phyloP scores from a whole-genome alignment of 2,113 vertebrate genomes.

The Oceanodroma tethys region DNA sequence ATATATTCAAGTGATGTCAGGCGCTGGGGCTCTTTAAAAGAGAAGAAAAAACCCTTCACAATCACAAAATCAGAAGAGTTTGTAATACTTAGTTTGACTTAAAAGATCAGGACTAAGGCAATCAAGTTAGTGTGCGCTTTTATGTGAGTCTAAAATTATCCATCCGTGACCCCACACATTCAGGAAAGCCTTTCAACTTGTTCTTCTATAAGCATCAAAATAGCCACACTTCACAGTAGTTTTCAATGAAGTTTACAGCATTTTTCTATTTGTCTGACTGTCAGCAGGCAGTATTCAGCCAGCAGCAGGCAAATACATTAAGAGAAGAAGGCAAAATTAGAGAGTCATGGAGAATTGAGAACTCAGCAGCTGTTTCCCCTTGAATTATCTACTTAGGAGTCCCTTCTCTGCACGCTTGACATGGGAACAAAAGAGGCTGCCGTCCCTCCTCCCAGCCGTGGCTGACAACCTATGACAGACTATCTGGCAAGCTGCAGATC shows the following conservation, averaged over 20 bases:
- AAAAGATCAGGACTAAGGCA: neutral
- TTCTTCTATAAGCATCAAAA: neutral
- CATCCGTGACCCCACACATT: neutral
- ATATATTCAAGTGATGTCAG: neutral
- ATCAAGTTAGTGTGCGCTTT: neutral
- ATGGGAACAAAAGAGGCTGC: conserved; percentile 47
- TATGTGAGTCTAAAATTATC: neutral
- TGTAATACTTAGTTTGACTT: neutral
- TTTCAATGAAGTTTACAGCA: neutral
- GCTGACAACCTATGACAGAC: conserved; percentile 57
- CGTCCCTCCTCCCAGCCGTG: conserved; percentile 29
- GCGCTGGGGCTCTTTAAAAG: neutral
- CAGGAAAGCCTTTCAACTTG: neutral
- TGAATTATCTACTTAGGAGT: conserved; percentile 42
- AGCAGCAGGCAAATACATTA: conserved; percentile 26
- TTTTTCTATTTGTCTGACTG: neutral
- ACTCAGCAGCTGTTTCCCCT: conserved; percentile 60
- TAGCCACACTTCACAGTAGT: neutral
- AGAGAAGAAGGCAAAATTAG: conserved; percentile 5
- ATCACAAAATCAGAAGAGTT: neutral
- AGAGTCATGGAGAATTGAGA: conserved; percentile 26
- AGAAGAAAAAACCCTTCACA: neutral
- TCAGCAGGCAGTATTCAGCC: neutral
- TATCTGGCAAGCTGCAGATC: conserved; percentile 47
- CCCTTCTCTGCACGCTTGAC: conserved; percentile 34